These are phyloP conservation scores for Andrena trimmerana DNA, from an alignment of 2,888 invertebrate genomes.

Conservation along the genomic window DNA sequence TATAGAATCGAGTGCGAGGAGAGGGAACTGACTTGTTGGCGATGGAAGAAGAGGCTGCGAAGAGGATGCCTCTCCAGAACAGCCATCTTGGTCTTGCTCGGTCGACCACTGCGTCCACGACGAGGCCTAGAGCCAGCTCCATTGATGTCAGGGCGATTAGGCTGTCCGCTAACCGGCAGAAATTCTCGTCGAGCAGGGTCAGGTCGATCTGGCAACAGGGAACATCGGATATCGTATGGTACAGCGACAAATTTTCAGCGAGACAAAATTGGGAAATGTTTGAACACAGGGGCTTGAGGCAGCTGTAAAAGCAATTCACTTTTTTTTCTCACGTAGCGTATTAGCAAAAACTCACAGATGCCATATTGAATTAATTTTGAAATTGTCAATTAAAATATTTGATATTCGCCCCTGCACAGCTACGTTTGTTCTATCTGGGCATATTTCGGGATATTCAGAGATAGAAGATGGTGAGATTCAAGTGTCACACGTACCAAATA, in stretches of 20 bases:
- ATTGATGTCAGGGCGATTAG: slow-evolving; percentile 65
- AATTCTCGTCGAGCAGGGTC: slow-evolving; percentile 71
- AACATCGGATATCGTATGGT: not conserved
- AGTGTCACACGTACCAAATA: slow-evolving; percentile 71
- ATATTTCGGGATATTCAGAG: no score
- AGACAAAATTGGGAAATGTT: no score
- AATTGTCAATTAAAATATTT: no score
- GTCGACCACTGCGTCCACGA: slow-evolving; percentile 38
- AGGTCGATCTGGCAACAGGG: slow-evolving; percentile 73
- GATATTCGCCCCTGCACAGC: no score
- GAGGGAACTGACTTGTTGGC: slow-evolving; percentile 7
- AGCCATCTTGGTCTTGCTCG: slow-evolving; percentile 49
- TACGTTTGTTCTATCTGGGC: no score
- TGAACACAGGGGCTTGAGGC: no score
- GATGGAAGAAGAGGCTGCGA: not conserved
- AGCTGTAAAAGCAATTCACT: no score
- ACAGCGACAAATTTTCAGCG: no score
- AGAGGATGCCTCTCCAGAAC: slow-evolving; percentile 57
- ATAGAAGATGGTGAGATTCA: no score
- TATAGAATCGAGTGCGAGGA: not conserved
- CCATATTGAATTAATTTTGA: no score
- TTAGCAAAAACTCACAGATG: no score
- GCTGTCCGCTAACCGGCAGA: slow-evolving; percentile 57
- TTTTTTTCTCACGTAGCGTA: no score
- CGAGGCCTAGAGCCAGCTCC: slow-evolving; percentile 69